Evolutionary conservation across 2,113 vertebrate genomes (phyloP), one percentile per base, ranked within the genome.

Genomic region (Istiophorus platypterus): DNA sequence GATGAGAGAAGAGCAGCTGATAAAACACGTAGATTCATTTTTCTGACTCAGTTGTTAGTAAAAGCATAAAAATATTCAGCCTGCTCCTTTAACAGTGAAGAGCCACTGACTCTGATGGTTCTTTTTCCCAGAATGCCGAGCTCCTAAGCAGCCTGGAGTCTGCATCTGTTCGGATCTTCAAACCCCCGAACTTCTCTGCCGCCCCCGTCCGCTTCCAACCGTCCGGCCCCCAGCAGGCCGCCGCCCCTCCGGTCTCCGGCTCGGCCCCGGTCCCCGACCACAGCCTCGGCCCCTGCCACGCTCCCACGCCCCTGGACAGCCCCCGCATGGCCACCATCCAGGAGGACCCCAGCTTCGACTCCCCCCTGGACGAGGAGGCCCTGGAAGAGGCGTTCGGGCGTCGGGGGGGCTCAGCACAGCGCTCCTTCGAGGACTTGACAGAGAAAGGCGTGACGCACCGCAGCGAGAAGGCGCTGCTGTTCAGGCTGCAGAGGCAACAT

Each of bases 341-440:
- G 87, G 98, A 99, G 85, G 97, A 99, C 92, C 95, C 96, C 0
- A 96, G 97, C 93, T 94, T 90, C 0, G 97, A 99, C 94, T 97
- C 97, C 0, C 96, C 96, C 37, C 85, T 94, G 0, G 97, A 97
- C 0, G 95, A 97, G 62, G 96, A 96, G 0, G 93, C 89, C 10
- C 96, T 97, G 41, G 95, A 96, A 57, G 95, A 97, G 91, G 97
- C 96, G 29, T 99, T 99, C 80, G 95, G 95, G 0, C 95, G 91
- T 0, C 95, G 92, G n/a, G 89, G 5, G 20, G 80, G 93, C 42
- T 72, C 93, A 0, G 89, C 94, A 0, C 95, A 93, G 31, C 98
- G 97, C 66, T 99, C 98, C 0, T 99, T 97, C 0, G 97, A 99
- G 89, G 98, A 99, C 85, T 95, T 99, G 91, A 99, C 98, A 0